phyloP scores from a whole-genome alignment of 2,797 vertebrate species.

The Apodemus agrarius region DNA sequence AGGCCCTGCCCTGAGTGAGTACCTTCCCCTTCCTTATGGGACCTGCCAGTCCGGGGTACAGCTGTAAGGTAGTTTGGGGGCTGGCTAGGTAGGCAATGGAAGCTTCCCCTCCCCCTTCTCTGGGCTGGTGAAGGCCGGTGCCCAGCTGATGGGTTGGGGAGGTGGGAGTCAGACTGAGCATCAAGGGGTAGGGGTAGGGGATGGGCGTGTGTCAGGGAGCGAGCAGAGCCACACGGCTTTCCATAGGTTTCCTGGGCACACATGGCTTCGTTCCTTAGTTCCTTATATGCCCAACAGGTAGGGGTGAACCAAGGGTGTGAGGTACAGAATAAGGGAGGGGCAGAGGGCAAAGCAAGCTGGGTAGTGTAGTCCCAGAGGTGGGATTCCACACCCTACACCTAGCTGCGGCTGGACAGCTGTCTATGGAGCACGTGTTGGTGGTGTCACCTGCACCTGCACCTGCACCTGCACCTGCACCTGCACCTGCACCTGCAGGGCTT shows the following conservation, averaged over 20 bases:
- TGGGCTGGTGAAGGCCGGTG: background rate
- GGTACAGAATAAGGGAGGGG: background rate
- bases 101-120: background rate
- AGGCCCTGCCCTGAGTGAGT: background rate
- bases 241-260: background rate
- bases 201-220: background rate
- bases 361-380: fast-evolving
- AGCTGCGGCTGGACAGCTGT: fast-evolving
- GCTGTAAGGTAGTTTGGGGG: background rate
- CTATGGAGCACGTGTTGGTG: fast-evolving
- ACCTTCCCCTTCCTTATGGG: fast-evolving
- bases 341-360: background rate
- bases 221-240: fast-evolving
- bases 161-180: background rate
- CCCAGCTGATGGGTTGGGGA: background rate
- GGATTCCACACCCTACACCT: too few species aligned
- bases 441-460: too few species aligned
- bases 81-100: background rate
- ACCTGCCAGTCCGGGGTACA: background rate
- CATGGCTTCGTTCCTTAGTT: background rate
- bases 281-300: background rate
- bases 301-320: background rate
- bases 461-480: too few species aligned
- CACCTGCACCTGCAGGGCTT: background rate
- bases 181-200: background rate